Base-by-base conservation (phyloP, 2,888 invertebrate species). In the Agelastica alni region DNA sequence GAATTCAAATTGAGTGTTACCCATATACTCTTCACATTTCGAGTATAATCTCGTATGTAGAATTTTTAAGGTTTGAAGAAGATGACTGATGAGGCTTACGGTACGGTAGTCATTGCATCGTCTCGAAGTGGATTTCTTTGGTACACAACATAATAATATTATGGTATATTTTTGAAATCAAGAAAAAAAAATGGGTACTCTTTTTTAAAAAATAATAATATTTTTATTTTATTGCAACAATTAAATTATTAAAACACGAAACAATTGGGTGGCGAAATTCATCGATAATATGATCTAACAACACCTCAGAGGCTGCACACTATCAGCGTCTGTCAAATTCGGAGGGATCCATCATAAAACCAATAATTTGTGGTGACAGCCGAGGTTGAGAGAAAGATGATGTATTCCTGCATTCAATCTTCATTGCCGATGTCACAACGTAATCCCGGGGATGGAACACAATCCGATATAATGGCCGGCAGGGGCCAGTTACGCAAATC, bases 341-440 rank as follows among this genome's bases (percentile, higher is more conserved):
- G 22, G 54, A 43, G 56, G n/a, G 67, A 74, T 73, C 71, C 70
- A 72, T 74, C 73, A 73, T 70, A 65, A 65, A 62, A 62, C 68
- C 68, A 67, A 74, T 74, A 74, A 73, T 73, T 74, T 74, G 73
- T 69, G 72, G 71, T 69, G 74, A 74, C 73, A 73, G 70, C 65
- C 64, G 67, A 65, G 65, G 66, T 64, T 64, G 66, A 65, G 61
- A 61, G 69, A 70, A 39, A 73, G 71, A 72, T 73, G 73, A 73
- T 71, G 70, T 73, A 74, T 72, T 66, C 64, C 65, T 57, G 63
- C 66, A 72, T 73, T n/a, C 73, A 73, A 73, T 73, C 73, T 73
- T 73, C 71, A 73, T 72, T 70, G 70, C 64, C 58, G 60, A 62
- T 63, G 71, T 67, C 70, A n/a, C n/a, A 61, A 59, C 60, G 66